Conservation (phyloP, 2,888 invertebrate species). For the Chromoteleia sp. region DNA sequence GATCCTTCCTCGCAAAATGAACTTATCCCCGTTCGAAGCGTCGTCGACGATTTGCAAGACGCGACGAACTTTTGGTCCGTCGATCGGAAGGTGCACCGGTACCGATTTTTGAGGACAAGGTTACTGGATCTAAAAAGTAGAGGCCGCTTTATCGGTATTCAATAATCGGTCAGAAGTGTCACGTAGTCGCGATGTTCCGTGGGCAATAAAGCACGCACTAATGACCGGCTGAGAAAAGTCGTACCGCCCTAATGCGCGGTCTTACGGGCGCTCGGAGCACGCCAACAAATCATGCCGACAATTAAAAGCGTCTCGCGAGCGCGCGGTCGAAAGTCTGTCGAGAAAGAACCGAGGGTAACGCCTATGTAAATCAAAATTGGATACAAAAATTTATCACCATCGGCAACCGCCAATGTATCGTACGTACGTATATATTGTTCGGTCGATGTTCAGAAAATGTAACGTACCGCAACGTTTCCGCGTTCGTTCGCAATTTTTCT, state of each 20-base stretch:
- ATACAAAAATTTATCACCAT: constrained; percentile 51
- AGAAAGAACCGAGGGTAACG: constrained; percentile 65
- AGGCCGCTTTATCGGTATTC: constrained; percentile 69
- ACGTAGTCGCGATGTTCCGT: constrained; percentile 54
- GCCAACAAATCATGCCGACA: constrained; percentile 74
- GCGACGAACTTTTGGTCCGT: no score
- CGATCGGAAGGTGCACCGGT: neutral
- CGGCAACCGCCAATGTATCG: constrained; percentile 19
- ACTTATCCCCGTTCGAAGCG: no score
- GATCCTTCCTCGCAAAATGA: no score
- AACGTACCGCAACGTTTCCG: neutral
- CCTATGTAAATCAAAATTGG: constrained; percentile 66
- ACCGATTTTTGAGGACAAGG: constrained; percentile 22
- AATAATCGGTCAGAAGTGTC: constrained; percentile 72
- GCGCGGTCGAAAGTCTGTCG: constrained; percentile 30
- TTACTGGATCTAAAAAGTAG: constrained; percentile 10
- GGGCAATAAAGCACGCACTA: constrained; percentile 72
- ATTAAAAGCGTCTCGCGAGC: constrained; percentile 70
- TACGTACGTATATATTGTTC: no score
- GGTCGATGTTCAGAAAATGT: no score
- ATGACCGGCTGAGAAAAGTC: constrained; percentile 75
- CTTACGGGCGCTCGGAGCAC: constrained; percentile 54
- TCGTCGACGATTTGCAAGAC: no score
- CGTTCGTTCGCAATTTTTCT: neutral
- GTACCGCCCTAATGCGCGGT: constrained; percentile 73